Conservation (phyloP, 2,888 invertebrate species). For the Deilephila elpenor region DNA sequence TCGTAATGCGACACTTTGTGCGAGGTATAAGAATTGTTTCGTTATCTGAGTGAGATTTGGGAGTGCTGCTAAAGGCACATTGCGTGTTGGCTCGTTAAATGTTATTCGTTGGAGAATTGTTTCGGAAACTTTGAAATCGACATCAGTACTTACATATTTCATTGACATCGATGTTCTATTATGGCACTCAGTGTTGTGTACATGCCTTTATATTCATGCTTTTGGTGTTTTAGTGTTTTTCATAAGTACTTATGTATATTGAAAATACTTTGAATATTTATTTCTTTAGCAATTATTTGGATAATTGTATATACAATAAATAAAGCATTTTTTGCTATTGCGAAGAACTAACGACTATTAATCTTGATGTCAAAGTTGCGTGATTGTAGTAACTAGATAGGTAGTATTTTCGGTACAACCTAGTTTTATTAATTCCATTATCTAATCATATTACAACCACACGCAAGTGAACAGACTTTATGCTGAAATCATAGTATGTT, state of each 20-base stretch:
- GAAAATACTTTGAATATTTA: no score
- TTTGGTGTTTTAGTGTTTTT: background rate
- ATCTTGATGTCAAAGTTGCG: no score
- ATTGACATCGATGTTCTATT: background rate
- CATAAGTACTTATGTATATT: background rate
- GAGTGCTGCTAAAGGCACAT: background rate
- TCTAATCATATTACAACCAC: no score
- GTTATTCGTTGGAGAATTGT: slow-evolving; percentile 11
- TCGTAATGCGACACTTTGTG: background rate
- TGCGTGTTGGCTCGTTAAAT: background rate
- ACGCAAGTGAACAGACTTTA: no score
- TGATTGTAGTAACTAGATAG: no score
- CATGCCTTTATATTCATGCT: background rate
- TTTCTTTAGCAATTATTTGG: no score
- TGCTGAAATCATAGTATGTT: no score
- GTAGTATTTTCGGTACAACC: no score
- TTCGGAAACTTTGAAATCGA: background rate
- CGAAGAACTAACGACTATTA: no score
- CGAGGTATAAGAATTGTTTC: background rate
- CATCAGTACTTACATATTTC: background rate
- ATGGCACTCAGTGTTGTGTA: background rate
- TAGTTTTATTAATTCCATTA: no score
- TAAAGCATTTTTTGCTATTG: no score
- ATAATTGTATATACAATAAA: no score
- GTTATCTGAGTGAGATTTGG: slow-evolving; percentile 3